phyloP scores from a whole-genome alignment of 2,113 vertebrate genomes.

The Takifugu flavidus region DNA sequence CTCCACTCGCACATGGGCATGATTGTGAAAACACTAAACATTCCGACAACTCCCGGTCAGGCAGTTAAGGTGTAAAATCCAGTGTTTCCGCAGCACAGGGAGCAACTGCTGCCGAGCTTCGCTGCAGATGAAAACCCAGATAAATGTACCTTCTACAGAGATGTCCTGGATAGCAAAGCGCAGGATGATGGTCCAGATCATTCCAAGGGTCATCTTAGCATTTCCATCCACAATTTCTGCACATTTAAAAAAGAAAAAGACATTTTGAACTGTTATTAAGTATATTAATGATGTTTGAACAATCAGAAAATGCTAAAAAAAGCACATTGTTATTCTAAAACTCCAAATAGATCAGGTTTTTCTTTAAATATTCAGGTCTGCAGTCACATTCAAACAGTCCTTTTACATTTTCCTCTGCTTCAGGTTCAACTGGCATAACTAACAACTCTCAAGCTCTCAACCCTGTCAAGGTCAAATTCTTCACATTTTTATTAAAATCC shows the following conservation, averaged over 20 bases:
- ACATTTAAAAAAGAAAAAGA: background rate
- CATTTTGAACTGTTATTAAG: background rate
- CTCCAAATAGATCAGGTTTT: no score
- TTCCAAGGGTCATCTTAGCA: conserved; percentile 93
- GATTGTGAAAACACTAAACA: background rate
- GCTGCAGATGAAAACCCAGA: background rate
- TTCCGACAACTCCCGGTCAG: background rate
- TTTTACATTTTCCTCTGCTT: conserved; percentile 6
- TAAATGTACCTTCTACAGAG: conserved; percentile 87
- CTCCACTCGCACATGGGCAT: background rate
- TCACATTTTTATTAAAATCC: background rate
- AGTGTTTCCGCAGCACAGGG: background rate
- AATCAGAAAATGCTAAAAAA: no score
- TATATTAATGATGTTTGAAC: conserved; percentile 16
- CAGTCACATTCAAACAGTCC: no score
- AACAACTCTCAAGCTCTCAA: background rate
- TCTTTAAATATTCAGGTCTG: no score
- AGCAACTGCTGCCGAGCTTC: background rate
- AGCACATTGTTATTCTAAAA: no score
- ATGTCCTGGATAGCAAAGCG: conserved; percentile 97
- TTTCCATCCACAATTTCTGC: conserved; percentile 96
- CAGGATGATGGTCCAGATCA: conserved; percentile 99
- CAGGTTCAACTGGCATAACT: background rate
- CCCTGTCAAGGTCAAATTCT: background rate
- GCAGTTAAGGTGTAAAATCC: background rate